Conservation (phyloP, 2,888 invertebrate genomes). For the Hypsopygia costalis region DNA sequence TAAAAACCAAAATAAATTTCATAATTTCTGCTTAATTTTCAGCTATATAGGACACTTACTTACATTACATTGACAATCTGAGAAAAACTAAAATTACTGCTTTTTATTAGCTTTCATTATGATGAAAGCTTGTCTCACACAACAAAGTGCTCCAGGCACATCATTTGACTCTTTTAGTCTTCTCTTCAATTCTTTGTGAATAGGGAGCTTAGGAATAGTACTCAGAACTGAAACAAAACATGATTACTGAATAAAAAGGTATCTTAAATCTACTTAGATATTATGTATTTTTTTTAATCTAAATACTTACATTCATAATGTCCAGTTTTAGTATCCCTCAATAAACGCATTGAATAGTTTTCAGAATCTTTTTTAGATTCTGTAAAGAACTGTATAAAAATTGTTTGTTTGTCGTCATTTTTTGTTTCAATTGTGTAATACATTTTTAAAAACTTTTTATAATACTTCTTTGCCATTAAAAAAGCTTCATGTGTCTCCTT, state of each 20-base stretch:
- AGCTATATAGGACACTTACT: too few species aligned
- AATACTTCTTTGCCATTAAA: slow-evolving; percentile 68
- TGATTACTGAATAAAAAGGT: neutral
- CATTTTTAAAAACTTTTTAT: slow-evolving; percentile 63
- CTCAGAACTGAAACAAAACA: slow-evolving; percentile 49
- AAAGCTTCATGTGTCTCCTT: slow-evolving; percentile 73
- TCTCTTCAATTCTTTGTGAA: slow-evolving; percentile 45
- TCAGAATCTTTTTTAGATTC: slow-evolving; percentile 63
- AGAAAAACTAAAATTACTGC: slow-evolving; percentile 1
- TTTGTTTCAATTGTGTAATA: slow-evolving; percentile 60
- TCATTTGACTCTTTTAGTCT: slow-evolving; percentile 56
- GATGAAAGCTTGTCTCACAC: slow-evolving; percentile 51
- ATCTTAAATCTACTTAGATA: too few species aligned
- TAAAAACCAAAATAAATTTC: too few species aligned
- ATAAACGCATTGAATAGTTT: slow-evolving; percentile 50
- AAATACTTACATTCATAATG: slow-evolving; percentile 53
- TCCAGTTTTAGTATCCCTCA: slow-evolving; percentile 41
- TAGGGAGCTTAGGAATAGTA: slow-evolving; percentile 48
- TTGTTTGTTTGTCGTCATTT: slow-evolving; percentile 39
- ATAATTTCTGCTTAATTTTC: too few species aligned
- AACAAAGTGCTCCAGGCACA: slow-evolving; percentile 55
- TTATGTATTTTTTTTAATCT: too few species aligned
- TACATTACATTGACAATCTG: too few species aligned
- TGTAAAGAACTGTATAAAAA: slow-evolving; percentile 67
- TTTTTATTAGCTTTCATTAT: slow-evolving; percentile 12